These are phyloP conservation scores for Megatriorchis doriae DNA, from an alignment of 2,113 vertebrate genomes.

Conservation along the genomic window DNA sequence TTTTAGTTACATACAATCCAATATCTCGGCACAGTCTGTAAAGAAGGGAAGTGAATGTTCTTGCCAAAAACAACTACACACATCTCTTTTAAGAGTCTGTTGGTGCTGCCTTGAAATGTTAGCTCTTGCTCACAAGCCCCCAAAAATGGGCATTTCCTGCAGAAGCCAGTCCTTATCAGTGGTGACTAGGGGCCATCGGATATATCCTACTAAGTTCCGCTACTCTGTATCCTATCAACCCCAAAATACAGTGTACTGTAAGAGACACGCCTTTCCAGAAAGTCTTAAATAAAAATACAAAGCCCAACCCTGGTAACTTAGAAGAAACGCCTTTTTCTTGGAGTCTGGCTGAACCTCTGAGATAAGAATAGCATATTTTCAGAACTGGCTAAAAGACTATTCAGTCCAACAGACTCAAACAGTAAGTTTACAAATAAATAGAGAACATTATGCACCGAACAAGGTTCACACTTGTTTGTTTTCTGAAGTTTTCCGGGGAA, in stretches of 20 bases:
- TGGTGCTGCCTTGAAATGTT: neutral
- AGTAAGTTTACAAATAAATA: neutral
- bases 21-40: conserved; percentile 10
- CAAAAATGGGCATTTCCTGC: neutral
- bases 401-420: neutral
- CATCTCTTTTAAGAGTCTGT: neutral
- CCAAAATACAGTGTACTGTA: neutral
- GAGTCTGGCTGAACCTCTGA: neutral
- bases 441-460: neutral
- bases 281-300: neutral
- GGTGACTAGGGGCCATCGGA: neutral
- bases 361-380: conserved; percentile 19
- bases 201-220: neutral
- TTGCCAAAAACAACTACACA: neutral
- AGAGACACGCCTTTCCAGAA: conserved; percentile 22
- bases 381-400: neutral
- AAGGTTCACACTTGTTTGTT: neutral
- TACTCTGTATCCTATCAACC: neutral
- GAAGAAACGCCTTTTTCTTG: conserved; percentile 12
- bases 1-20: conserved; percentile 41
- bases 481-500: neutral
- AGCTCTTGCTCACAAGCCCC: neutral
- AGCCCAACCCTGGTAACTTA: conserved; percentile 1
- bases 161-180: neutral
- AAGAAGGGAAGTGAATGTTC: conserved; percentile 12